Conservation (phyloP, 2,888 invertebrate species). For the Periphyllus acericola region DNA sequence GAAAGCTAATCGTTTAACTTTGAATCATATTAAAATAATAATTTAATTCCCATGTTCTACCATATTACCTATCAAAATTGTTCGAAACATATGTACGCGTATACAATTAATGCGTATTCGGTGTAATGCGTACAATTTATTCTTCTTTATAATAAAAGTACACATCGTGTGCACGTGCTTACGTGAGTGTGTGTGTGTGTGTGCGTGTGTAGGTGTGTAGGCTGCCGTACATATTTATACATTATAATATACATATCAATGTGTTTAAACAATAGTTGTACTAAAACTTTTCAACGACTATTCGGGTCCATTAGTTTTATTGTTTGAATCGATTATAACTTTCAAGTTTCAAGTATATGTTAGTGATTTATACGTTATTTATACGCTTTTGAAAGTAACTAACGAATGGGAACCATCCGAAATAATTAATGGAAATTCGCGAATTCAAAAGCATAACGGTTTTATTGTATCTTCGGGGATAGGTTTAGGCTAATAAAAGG, state of each 20-base stretch:
- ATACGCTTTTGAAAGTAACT: conserved; percentile 37
- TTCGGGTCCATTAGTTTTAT: conserved; percentile 40
- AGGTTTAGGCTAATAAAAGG: conserved; percentile 18
- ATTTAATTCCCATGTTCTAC: too few species aligned
- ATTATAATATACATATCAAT: not conserved
- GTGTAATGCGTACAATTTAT: too few species aligned
- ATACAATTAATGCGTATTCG: too few species aligned
- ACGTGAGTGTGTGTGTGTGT: not conserved
- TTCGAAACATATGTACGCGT: not conserved
- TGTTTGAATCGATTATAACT: conserved; percentile 34
- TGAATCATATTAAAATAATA: too few species aligned
- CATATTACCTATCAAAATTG: too few species aligned
- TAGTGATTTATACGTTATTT: conserved; percentile 40
- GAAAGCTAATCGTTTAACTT: too few species aligned
- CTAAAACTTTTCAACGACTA: conserved; percentile 23
- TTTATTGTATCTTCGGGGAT: conserved; percentile 35
- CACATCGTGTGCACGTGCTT: too few species aligned
- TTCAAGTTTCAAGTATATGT: not conserved
- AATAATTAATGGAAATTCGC: conserved; percentile 23
- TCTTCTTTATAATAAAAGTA: not conserved
- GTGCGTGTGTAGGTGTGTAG: not conserved
- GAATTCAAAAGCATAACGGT: conserved; percentile 36
- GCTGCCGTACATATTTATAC: not conserved
- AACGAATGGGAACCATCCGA: not conserved
- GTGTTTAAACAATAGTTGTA: not conserved